Evolutionary conservation across 2,888 invertebrate genomes (phyloP).

Genomic region (Nezara viridula): DNA sequence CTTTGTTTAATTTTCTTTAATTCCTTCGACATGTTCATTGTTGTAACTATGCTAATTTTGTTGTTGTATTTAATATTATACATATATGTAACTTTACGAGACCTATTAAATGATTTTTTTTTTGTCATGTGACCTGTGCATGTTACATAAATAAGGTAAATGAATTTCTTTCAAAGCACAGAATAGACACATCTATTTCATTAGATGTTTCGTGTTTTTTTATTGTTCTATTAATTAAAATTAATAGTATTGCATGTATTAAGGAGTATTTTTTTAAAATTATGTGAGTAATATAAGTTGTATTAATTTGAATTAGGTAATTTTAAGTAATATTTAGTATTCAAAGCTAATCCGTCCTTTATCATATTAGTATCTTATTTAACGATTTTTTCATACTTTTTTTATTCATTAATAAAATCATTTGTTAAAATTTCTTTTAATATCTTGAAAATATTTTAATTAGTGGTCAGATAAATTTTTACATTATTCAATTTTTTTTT

Average conservation of each 20-base stretch:
- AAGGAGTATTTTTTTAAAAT: not conserved
- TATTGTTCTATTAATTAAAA: slow-evolving; percentile 35
- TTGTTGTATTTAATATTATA: slow-evolving; percentile 3
- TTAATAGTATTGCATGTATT: not conserved
- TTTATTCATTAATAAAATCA: not conserved
- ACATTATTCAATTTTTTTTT: not conserved
- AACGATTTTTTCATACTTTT: not conserved
- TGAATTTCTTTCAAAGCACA: not conserved
- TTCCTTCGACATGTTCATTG: not conserved
- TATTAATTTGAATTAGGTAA: not conserved
- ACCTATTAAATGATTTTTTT: slow-evolving; percentile 1
- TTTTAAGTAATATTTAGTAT: slow-evolving; percentile 35
- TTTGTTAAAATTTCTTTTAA: not conserved
- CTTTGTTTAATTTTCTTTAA: not conserved
- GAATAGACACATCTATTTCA: slow-evolving; percentile 27
- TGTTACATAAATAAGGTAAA: not conserved
- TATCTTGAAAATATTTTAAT: not conserved
- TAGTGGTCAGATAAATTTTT: not conserved
- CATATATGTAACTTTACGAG: not conserved
- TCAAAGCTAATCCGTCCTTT: slow-evolving; percentile 28
- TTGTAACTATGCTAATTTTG: not conserved
- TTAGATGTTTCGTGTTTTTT: not conserved
- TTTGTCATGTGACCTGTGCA: slow-evolving; percentile 2
- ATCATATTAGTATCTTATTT: not conserved
- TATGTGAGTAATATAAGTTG: slow-evolving; percentile 12